Evolutionary conservation across 2,113 vertebrate species (phyloP).

Genomic region (Hippocampus guttulatus): DNA sequence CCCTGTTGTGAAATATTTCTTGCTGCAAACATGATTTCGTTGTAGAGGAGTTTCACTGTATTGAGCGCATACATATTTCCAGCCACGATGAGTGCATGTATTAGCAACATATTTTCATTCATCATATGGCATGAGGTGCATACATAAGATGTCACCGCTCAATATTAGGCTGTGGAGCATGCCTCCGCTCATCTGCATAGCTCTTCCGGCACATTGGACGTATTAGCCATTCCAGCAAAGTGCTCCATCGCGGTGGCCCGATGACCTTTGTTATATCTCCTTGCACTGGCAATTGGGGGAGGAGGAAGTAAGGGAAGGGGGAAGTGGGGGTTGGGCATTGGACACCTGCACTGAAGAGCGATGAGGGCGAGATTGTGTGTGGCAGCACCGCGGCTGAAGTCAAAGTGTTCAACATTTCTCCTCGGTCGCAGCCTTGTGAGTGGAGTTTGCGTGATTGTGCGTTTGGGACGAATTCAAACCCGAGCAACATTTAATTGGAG

Average conservation of each 20-base stretch:
- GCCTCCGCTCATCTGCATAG: conserved; percentile 6
- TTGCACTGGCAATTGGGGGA: not conserved
- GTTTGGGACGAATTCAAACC: not conserved
- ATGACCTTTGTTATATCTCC: conserved; percentile 20
- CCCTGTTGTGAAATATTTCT: too few relatives aligned
- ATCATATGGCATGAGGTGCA: too few relatives aligned
- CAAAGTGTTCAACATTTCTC: conserved; percentile 19
- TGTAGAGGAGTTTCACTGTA: too few relatives aligned
- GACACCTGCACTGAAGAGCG: conserved; percentile 39
- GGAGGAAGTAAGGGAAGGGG: not conserved
- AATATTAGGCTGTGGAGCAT: too few relatives aligned
- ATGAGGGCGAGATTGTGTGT: conserved; percentile 65
- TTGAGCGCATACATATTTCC: too few relatives aligned
- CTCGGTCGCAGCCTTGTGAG: conserved; percentile 2
- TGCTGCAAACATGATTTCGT: too few relatives aligned
- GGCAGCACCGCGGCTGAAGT: conserved; percentile 47
- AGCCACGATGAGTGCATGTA: too few relatives aligned
- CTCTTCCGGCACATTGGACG: conserved; percentile 18
- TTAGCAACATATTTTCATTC: too few relatives aligned
- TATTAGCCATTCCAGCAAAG: conserved; percentile 7
- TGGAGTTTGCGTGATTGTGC: not conserved
- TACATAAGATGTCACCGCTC: too few relatives aligned
- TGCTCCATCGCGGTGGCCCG: conserved; percentile 19
- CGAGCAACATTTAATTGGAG: not conserved
- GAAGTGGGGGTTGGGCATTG: conserved; percentile 12